These are phyloP conservation scores for Heterohyrax brucei DNA, from an alignment of 2,797 vertebrate genomes.

Conservation along the genomic window DNA sequence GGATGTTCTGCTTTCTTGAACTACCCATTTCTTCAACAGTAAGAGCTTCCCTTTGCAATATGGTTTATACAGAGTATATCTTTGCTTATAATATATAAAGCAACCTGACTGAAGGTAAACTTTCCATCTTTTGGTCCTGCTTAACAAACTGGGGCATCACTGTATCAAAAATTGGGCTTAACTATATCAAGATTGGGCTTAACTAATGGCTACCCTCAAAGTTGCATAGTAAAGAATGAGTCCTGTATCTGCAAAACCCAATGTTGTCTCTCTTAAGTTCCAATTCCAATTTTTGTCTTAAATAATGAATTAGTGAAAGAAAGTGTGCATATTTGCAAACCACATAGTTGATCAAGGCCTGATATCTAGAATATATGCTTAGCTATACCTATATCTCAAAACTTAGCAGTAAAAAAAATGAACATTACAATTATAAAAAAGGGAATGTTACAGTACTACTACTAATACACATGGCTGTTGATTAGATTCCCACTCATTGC, in stretches of 20 bases:
- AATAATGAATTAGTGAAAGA: conserved; percentile 41
- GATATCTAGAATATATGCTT: neutral
- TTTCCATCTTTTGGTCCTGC: conserved; percentile 37
- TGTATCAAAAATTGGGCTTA: conserved; percentile 1
- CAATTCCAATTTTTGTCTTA: conserved; percentile 31
- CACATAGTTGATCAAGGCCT: neutral
- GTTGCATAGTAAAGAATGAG: neutral
- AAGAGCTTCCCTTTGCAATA: conserved; percentile 23
- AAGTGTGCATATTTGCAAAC: conserved; percentile 50
- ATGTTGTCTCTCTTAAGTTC: neutral
- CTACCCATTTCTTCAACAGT: conserved; percentile 22
- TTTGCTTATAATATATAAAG: conserved; percentile 22
- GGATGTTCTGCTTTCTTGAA: conserved; percentile 48
- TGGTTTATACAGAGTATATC: neutral
- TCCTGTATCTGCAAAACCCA: conserved; percentile 10
- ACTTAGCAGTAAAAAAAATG: neutral
- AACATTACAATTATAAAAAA: neutral
- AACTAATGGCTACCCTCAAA: conserved; percentile 18
- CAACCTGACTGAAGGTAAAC: neutral
- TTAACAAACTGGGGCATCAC: neutral
- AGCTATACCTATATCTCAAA: neutral
- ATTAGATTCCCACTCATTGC: too few species aligned
- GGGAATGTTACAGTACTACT: neutral
- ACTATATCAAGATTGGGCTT: neutral
- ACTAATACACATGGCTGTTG: too few species aligned